Evolutionary conservation across 2,797 vertebrate species (phyloP).

Genomic region (Catharus ustulatus): DNA sequence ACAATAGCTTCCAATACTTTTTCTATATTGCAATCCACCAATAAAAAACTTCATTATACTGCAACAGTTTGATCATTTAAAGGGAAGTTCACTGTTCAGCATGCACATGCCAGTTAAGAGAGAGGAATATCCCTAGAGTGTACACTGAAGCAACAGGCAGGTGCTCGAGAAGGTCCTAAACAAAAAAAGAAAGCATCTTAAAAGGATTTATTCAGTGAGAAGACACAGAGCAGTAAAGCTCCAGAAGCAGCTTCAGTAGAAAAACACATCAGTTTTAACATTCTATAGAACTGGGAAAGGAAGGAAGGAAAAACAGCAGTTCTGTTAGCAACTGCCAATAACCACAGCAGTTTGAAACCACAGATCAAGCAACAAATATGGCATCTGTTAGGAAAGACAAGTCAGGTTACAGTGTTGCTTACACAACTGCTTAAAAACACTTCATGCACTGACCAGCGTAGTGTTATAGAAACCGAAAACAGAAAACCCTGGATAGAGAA

Average conservation of each 20-base stretch:
- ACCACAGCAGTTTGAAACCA: neutral
- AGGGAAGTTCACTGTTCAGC: neutral
- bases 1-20: neutral
- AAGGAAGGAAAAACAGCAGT: constrained; percentile 18
- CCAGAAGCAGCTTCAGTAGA: constrained; percentile 41
- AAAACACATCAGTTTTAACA: neutral
- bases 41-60: neutral
- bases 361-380: constrained; percentile 23
- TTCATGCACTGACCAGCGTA: constrained; percentile 52
- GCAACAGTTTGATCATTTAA: neutral
- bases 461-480: constrained; percentile 13
- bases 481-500: constrained; percentile 66
- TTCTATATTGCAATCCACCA: neutral
- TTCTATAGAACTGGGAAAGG: neutral
- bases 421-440: constrained; percentile 18
- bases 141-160: constrained; percentile 25
- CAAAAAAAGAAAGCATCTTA: neutral
- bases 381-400: constrained; percentile 40
- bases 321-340: constrained; percentile 57
- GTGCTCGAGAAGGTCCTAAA: constrained; percentile 32
- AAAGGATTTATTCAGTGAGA: constrained; percentile 23
- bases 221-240: constrained; percentile 35
- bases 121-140: neutral
- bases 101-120: constrained; percentile 40
- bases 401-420: constrained; percentile 24